A percentile compares a stretch with the other conserved stretches of the same genome.
Evolutionary conservation across 2,113 vertebrate genomes (phyloP).

Genomic region (Melanerpes formicivorus): DNA sequence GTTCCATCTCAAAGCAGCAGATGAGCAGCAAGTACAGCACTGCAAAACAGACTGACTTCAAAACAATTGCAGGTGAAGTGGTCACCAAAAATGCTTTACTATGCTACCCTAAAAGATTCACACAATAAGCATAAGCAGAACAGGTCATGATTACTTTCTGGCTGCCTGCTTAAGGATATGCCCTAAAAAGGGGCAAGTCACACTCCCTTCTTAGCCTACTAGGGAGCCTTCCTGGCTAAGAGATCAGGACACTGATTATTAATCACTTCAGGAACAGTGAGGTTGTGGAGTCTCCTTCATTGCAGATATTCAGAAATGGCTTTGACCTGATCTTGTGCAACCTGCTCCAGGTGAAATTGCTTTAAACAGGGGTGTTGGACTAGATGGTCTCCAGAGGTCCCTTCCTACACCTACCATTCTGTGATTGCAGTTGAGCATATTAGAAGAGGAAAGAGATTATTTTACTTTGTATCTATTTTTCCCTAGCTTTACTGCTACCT

Average conservation of each 20-base stretch:
- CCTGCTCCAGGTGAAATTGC: neutral
- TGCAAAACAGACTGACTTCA: neutral
- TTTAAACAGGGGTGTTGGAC: neutral
- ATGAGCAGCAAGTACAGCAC: neutral
- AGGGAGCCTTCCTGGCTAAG: neutral
- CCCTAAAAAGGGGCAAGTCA: neutral
- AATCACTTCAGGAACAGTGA: neutral
- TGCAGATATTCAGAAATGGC: neutral
- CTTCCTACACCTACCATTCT: neutral
- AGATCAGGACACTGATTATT: neutral
- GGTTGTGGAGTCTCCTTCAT: neutral
- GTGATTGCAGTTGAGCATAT: rapidly evolving
- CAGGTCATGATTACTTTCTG: neutral
- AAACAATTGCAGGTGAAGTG: neutral
- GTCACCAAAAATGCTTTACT: neutral
- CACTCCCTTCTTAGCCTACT: neutral
- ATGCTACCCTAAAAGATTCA: neutral
- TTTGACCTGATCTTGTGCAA: no score
- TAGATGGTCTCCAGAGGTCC: no score
- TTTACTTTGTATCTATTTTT: neutral
- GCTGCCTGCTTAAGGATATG: neutral
- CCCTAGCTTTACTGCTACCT: neutral
- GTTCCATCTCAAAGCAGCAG: neutral
- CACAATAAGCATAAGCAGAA: neutral
- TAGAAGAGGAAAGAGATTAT: neutral